Conservation (phyloP, 2,888 invertebrate genomes). For the Ypsolopha sequella region DNA sequence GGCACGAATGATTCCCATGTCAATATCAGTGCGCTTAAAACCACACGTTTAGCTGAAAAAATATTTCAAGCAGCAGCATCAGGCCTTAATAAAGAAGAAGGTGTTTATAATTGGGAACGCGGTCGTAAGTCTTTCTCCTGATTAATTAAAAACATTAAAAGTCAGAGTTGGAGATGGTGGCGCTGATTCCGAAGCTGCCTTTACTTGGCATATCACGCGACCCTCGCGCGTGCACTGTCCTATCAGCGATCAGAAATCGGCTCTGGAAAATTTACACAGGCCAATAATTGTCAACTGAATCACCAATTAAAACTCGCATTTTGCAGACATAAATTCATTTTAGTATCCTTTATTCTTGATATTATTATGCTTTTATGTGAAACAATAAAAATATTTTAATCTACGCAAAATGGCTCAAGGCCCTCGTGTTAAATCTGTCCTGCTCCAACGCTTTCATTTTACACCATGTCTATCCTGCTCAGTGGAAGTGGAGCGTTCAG, state of each 20-base stretch:
- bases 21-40: not conserved
- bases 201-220: constrained; percentile 51
- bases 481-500: no score
- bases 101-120: not conserved
- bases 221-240: constrained; percentile 21
- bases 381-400: not conserved
- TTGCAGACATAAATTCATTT: constrained; percentile 4
- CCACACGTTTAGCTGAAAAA: not conserved
- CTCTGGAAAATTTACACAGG: constrained; percentile 12
- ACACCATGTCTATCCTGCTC: no score
- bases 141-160: constrained; percentile 39
- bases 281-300: constrained; percentile 12
- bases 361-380: not conserved
- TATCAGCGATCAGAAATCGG: constrained; percentile 25
- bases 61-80: not conserved
- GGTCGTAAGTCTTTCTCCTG: constrained; percentile 5
- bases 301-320: constrained; percentile 14
- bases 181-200: constrained; percentile 16
- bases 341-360: not conserved
- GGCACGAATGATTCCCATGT: no score
- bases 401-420: no score
- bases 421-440: no score
- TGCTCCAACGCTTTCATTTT: no score
- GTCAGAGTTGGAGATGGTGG: constrained; percentile 25
- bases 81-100: not conserved